Percentiles rank a stretch among this genome's conserved stretches.
Evolutionary conservation across 2,797 vertebrate genomes (phyloP).

Genomic region (Enoplosus armatus): DNA sequence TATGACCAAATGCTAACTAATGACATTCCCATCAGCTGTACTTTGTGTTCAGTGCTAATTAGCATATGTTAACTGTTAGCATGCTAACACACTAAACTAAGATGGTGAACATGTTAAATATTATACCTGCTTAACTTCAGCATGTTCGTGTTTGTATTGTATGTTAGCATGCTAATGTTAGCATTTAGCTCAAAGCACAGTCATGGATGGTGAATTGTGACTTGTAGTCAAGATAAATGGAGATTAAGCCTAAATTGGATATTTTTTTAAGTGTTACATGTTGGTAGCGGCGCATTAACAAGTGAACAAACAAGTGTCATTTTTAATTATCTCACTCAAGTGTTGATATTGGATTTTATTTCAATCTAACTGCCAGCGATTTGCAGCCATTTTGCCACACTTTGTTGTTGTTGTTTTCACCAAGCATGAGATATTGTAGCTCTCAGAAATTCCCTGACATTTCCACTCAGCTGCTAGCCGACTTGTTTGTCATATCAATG

Average conservation of each 20-base stretch:
- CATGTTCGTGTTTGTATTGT: background rate
- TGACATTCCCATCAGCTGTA: background rate
- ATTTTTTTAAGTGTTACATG: background rate
- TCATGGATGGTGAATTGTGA: background rate
- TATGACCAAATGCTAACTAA: background rate
- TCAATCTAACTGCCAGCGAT: background rate
- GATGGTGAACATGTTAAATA: background rate
- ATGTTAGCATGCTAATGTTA: background rate
- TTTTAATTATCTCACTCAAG: background rate
- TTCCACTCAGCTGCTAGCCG: background rate
- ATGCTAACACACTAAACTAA: background rate
- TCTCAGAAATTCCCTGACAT: constrained; percentile 9
- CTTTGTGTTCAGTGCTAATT: background rate
- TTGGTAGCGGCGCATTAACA: background rate
- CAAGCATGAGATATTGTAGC: background rate
- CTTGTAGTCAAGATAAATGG: background rate
- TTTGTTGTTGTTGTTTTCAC: background rate
- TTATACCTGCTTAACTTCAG: no score
- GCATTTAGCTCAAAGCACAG: background rate
- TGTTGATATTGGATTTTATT: background rate
- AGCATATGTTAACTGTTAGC: background rate
- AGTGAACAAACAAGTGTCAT: background rate
- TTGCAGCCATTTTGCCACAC: background rate
- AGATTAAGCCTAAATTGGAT: background rate
- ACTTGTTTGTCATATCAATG: background rate